Evolutionary conservation across 2,888 invertebrate species (phyloP), one percentile per base, ranked within the genome.

Genomic region (Agrotis segetum): DNA sequence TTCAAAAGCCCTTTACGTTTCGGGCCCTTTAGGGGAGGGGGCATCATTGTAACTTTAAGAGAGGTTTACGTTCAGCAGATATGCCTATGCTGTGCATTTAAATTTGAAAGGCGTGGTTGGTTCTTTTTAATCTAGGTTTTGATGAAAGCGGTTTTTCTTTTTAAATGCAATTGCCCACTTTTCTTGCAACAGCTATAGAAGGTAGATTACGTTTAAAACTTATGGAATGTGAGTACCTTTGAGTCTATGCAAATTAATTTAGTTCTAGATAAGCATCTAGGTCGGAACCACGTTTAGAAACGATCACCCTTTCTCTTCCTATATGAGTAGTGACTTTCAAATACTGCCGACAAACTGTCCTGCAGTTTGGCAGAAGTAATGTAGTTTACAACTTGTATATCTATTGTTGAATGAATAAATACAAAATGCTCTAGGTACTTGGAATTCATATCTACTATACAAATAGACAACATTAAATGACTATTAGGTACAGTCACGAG

Each of bases 281-380:
- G 29, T 49, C 19, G 53, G 52, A 24, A 49, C 53, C 14, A 21
- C n/a, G 59, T 67, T 55, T 53, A 59, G 49, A 49, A 55, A 29
- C 21, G 24, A 55, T 73, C 67, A 49, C 76, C 73, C 76, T 73
- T 73, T 73, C 76, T 55, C 76, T 76, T 73, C 59, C 49, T 55
- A 59, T n/a, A 14, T 47, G 50, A 66, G 11, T 29, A 13, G 75
- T 19, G 7, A 50, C 47, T 73, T 73, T 47, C 59, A 65, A 72
- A 50, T 44, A 29, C n/a, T n/a, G n/a, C n/a, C n/a, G n/a, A n/a
- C n/a, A n/a, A n/a, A n/a, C n/a, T n/a, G n/a, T n/a, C n/a, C n/a
- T n/a, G n/a, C n/a, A n/a, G n/a, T n/a, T n/a, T n/a, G n/a, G n/a
- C n/a, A n/a, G n/a, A n/a, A n/a, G n/a, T n/a, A n/a, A n/a, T n/a